phyloP scores from a whole-genome alignment of 2,797 vertebrate genomes.

The Argyrosomus regius region DNA sequence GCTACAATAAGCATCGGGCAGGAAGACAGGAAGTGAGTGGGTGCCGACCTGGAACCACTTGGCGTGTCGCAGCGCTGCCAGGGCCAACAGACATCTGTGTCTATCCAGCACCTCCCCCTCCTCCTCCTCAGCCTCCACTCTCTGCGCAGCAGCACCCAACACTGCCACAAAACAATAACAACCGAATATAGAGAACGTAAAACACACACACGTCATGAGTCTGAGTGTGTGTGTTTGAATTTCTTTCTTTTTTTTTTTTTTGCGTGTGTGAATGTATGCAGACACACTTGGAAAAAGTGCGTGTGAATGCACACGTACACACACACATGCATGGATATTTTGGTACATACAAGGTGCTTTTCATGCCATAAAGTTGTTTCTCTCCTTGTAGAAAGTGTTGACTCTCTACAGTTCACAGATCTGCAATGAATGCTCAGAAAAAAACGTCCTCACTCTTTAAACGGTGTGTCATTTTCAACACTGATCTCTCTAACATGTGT shows the following conservation, averaged over 20 bases:
- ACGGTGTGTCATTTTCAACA: conserved; percentile 59
- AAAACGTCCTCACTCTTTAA: conserved; percentile 17
- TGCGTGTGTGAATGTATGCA: conserved; percentile 67
- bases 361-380: conserved; percentile 76
- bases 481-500: conserved; percentile 36
- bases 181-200: conserved; percentile 88
- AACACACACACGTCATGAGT: conserved; percentile 88
- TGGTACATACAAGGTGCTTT: conserved; percentile 77
- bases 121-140: conserved; percentile 92
- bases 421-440: conserved; percentile 36
- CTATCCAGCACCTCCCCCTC: conserved; percentile 97
- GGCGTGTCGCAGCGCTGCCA: conserved; percentile 99
- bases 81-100: conserved; percentile 99
- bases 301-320: conserved; percentile 70
- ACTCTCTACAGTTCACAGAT: conserved; percentile 55
- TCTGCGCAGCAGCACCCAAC: conserved; percentile 97
- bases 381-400: conserved; percentile 55
- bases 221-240: conserved; percentile 78
- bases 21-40: conserved; percentile 93
- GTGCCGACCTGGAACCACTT: conserved; percentile 99
- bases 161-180: conserved; percentile 92
- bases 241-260: background rate
- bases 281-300: conserved; percentile 17
- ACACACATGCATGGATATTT: conserved; percentile 74
- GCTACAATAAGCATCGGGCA: conserved; percentile 89